Base-by-base conservation (phyloP, 2,797 vertebrate genomes). In the Pygocentrus nattereri region DNA sequence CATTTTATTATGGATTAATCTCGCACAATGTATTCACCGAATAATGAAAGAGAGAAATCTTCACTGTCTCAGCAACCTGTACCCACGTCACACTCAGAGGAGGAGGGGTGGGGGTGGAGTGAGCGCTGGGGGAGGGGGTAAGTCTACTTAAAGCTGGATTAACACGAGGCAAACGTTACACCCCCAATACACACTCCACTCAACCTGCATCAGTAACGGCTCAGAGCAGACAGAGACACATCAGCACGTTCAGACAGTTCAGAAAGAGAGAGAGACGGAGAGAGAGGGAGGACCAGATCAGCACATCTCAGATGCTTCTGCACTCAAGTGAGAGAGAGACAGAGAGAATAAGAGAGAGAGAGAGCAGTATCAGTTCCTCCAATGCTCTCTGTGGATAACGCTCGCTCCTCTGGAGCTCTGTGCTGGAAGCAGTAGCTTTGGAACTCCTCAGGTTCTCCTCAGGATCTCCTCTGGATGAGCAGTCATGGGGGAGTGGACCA, bases 401-500 rank as follows among this genome's bases (percentile, higher is more conserved):
- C 41, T 31, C 74, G 71, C 56, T 31, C 74, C 31, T 68, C 71
- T 78, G 71, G 80, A 85, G 70, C 74, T 50, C 58, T n/a, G 85
- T 52, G 82, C 41, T 31, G 61, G 77, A 52, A 87, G 73, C 64
- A 77, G 72, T 65, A 85, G 79, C 78, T 56, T 19, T 10, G 52
- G 64, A 77, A 80, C 73, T 84, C 90, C 13, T 61, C 12, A 27
- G 11, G 56, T 25, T 23, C 56, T 59, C 10, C n/a, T 59, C n/a
- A 87, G 91, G 67, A 52, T 89, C 88, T 87, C 92, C 92, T 94
- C 94, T 94, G 92, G 91, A 96, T 96, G 96, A 88, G 92, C 88
- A 91, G 74, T 88, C 92, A 97, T 97, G 96, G 96, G 96, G 83
- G 96, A 97, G 90, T 97, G 96, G 96, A 96, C 96, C 89, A 97